These are phyloP conservation scores for Diglossa cyanea DNA, from an alignment of 2,797 vertebrate species.

Conservation along the genomic window DNA sequence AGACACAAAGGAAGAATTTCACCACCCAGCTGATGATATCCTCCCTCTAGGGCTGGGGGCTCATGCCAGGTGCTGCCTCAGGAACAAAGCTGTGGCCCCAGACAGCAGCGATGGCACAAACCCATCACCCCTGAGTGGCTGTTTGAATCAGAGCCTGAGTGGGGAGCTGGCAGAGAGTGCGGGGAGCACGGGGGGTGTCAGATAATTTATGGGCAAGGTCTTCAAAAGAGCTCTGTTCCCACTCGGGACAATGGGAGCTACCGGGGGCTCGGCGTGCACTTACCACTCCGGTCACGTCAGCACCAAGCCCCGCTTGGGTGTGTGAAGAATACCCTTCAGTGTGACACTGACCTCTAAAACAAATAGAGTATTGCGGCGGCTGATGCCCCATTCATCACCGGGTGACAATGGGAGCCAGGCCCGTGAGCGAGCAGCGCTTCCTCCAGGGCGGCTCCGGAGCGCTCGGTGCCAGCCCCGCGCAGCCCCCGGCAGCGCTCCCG, in stretches of 20 bases:
- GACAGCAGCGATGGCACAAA: not conserved
- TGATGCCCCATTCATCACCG: constrained; percentile 63
- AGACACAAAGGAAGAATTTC: not conserved
- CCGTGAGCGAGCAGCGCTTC: not conserved
- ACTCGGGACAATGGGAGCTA: constrained; percentile 39
- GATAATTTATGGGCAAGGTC: constrained; percentile 50
- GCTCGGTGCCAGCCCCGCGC: not conserved
- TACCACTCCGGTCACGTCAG: constrained; percentile 64
- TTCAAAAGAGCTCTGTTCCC: constrained; percentile 59
- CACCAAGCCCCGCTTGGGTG: constrained; percentile 27
- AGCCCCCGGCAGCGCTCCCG: not conserved
- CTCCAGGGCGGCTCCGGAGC: not conserved
- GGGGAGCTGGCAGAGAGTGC: not conserved
- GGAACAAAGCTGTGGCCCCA: not conserved
- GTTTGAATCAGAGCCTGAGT: not conserved
- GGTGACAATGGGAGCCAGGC: constrained; percentile 47
- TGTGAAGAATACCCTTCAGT: constrained; percentile 64
- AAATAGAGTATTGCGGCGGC: constrained; percentile 52
- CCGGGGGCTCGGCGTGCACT: constrained; percentile 1
- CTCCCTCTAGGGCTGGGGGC: rapidly evolving
- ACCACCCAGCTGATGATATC: rapidly evolving
- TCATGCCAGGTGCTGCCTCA: rapidly evolving
- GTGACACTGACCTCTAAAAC: constrained; percentile 68
- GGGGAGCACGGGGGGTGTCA: not conserved
- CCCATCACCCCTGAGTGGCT: not conserved